A percentile compares a stretch with the other conserved stretches of the same genome.
Conservation (phyloP, 1,140 invertebrate genomes). For the Papilio helenus region DNA sequence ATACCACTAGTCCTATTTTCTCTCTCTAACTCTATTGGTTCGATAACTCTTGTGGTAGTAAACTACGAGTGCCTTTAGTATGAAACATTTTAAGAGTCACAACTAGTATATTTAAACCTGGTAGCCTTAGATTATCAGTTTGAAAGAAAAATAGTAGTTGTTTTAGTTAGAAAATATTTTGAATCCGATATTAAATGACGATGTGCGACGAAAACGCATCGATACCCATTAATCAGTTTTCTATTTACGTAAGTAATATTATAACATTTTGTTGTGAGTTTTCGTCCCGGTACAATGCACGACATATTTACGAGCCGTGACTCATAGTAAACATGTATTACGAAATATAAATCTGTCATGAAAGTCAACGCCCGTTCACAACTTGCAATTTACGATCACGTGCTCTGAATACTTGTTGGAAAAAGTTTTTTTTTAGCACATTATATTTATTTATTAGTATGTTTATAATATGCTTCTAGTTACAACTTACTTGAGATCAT, state of each 20-base stretch:
- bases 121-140: background rate
- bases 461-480: background rate
- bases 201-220: background rate
- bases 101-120: no score
- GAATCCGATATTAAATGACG: background rate
- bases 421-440: constrained; percentile 40
- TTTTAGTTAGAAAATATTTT: background rate
- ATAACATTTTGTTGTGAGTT: constrained; percentile 33
- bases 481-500: background rate
- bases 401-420: constrained; percentile 53
- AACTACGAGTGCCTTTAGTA: no score
- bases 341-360: constrained; percentile 76
- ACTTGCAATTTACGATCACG: constrained; percentile 76
- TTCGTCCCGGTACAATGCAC: constrained; percentile 41
- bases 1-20: no score
- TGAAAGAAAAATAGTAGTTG: background rate
- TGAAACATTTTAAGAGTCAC: no score
- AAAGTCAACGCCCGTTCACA: constrained; percentile 71
- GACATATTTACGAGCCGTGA: constrained; percentile 77
- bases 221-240: constrained; percentile 31
- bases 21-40: no score
- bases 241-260: constrained; percentile 14
- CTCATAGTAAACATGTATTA: constrained; percentile 69
- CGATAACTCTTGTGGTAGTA: no score
- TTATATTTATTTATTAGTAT: constrained; percentile 20